Conservation (phyloP, 2,113 vertebrate genomes). For the Dipodomys merriami region DNA sequence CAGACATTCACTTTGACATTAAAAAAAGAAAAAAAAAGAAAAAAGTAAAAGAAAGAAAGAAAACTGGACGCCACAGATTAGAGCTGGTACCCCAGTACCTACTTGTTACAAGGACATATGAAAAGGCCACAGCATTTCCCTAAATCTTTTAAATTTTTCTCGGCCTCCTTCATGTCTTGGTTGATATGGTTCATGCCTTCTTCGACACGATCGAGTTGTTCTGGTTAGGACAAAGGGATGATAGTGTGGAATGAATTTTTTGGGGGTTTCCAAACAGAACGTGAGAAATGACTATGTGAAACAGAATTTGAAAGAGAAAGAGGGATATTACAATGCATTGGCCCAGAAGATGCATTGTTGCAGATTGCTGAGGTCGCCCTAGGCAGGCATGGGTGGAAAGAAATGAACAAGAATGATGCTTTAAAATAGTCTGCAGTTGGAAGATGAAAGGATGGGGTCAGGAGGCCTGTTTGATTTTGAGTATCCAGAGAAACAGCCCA, state of each 20-base stretch:
- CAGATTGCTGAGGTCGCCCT: slow-evolving; percentile 80
- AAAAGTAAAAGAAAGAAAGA: slow-evolving; percentile 92
- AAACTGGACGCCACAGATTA: slow-evolving; percentile 94
- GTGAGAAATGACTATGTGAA: slow-evolving; percentile 92
- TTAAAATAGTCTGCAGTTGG: slow-evolving; percentile 77
- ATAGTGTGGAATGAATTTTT: slow-evolving; percentile 98
- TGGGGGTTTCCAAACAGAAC: slow-evolving; percentile 89
- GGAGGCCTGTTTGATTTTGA: slow-evolving; percentile 80
- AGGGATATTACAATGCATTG: slow-evolving; percentile 87
- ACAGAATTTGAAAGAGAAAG: slow-evolving; percentile 81
- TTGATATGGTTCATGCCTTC: slow-evolving; percentile 99
- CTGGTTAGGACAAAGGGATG: slow-evolving; percentile 99
- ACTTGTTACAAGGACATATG: slow-evolving; percentile 99
- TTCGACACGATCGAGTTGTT: slow-evolving; percentile 99
- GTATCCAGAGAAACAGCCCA: slow-evolving; percentile 76
- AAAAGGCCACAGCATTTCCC: slow-evolving; percentile 99
- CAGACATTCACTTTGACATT: slow-evolving; percentile 99
- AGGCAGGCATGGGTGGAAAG: slow-evolving; percentile 65
- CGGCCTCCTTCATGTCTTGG: slow-evolving; percentile 99
- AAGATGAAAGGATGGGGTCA: slow-evolving; percentile 80
- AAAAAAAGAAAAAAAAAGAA: slow-evolving; percentile 91
- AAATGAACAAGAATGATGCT: slow-evolving; percentile 80
- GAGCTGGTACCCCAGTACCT: slow-evolving; percentile 96
- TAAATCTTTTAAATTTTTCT: slow-evolving; percentile 99
- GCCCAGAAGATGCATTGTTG: slow-evolving; percentile 85